Percentiles rank a stretch among this genome's conserved stretches.
phyloP scores from a whole-genome alignment of 2,888 invertebrate genomes.

The Trachelus troglodyta region DNA sequence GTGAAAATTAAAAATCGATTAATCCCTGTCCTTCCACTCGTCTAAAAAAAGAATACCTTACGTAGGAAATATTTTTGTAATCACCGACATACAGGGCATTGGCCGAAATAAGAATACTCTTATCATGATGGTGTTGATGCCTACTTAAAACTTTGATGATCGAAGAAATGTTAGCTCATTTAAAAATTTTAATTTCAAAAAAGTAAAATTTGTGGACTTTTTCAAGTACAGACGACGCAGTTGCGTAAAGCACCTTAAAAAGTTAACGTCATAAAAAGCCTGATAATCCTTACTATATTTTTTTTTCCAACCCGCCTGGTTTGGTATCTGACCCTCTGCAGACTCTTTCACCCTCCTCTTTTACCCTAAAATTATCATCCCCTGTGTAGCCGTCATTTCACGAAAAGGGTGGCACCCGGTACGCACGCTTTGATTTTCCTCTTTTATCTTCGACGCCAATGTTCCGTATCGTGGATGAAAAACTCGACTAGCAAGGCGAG shows the following conservation, averaged over 20 bases:
- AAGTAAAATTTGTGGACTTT: background rate
- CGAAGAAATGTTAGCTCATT: background rate
- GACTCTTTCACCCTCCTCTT: background rate
- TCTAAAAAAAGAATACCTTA: no score
- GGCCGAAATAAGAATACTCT: no score
- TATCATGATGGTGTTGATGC: no score
- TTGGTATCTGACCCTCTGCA: background rate
- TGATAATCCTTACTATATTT: constrained; percentile 45
- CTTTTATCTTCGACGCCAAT: background rate
- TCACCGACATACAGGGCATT: no score
- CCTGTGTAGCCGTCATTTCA: background rate
- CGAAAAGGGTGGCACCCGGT: background rate
- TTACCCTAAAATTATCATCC: background rate
- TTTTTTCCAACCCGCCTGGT: constrained; percentile 29
- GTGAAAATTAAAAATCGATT: no score
- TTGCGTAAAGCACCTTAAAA: constrained; percentile 23
- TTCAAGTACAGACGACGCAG: background rate
- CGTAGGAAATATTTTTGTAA: no score
- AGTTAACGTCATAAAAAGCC: constrained; percentile 49
- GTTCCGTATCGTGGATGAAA: background rate
- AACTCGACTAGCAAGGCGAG: background rate
- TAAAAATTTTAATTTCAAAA: background rate
- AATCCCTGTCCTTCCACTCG: no score
- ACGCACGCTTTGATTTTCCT: background rate
- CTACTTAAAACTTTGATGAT: background rate